These are phyloP conservation scores for Macquaria australasica DNA, from an alignment of 2,113 vertebrate species.

Conservation along the genomic window DNA sequence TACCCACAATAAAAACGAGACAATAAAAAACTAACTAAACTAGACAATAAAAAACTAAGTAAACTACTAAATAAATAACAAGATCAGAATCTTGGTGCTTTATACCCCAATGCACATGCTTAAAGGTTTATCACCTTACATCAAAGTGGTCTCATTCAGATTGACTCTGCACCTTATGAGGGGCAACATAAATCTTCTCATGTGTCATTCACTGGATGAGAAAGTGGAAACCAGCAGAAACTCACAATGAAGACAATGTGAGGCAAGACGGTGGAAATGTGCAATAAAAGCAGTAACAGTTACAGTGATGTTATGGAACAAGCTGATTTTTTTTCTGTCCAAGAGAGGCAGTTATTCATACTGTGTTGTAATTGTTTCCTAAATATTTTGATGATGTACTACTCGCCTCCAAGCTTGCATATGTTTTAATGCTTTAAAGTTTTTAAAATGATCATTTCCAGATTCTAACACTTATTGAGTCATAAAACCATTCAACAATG, in stretches of 20 bases:
- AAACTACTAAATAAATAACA: not conserved
- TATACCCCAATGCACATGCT: not conserved
- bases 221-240: slow-evolving; percentile 55
- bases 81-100: not conserved
- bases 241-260: slow-evolving; percentile 48
- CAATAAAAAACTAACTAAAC: not conserved
- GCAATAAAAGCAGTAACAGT: slow-evolving; percentile 47
- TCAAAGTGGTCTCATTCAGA: slow-evolving; percentile 7
- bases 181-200: slow-evolving; percentile 1
- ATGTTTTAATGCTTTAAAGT: slow-evolving; percentile 32
- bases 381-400: slow-evolving; percentile 39
- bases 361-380: slow-evolving; percentile 61
- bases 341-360: slow-evolving; percentile 37
- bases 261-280: slow-evolving; percentile 42
- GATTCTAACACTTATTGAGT: slow-evolving; percentile 43
- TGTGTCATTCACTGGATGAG: slow-evolving; percentile 39
- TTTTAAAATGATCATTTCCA: slow-evolving; percentile 49
- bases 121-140: slow-evolving; percentile 17
- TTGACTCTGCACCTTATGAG: too few relatives aligned
- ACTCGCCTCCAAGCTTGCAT: slow-evolving; percentile 32
- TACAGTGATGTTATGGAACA: slow-evolving; percentile 59
- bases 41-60: not conserved
- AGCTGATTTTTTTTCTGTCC: slow-evolving; percentile 22
- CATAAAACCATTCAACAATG: slow-evolving; percentile 40
- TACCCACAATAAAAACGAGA: slow-evolving; percentile 12